A percentile compares a stretch with the other conserved stretches of the same genome.
Conservation (phyloP, 2,888 invertebrate genomes). For the Dorcus parallelipipedus region DNA sequence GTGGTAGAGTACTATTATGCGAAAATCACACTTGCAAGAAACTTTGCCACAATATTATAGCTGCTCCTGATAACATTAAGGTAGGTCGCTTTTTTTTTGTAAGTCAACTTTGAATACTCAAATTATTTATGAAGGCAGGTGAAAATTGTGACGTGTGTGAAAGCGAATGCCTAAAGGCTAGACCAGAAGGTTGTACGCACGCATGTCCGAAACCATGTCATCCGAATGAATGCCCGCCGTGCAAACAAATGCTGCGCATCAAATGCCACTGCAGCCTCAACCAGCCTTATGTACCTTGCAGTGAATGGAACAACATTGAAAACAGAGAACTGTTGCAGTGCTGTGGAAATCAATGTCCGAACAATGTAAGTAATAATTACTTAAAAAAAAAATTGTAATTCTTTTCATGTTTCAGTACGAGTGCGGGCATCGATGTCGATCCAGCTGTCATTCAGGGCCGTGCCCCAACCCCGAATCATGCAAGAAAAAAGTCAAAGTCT, state of each 20-base stretch:
- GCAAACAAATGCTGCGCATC: slow-evolving; percentile 64
- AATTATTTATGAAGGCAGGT: slow-evolving; percentile 40
- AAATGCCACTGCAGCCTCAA: slow-evolving; percentile 82
- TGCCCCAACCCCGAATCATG: slow-evolving; percentile 69
- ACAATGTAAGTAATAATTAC: slow-evolving; percentile 51
- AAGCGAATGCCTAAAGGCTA: slow-evolving; percentile 58
- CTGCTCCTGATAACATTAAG: slow-evolving; percentile 40
- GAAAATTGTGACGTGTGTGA: slow-evolving; percentile 58
- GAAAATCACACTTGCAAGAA: slow-evolving; percentile 73
- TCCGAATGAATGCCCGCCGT: slow-evolving; percentile 71
- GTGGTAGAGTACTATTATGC: slow-evolving; percentile 70
- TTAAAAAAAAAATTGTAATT: slow-evolving; percentile 8
- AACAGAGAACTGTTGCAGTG: slow-evolving; percentile 45
- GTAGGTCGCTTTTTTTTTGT: slow-evolving; percentile 22
- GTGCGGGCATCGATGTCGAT: slow-evolving; percentile 81
- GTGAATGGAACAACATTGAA: slow-evolving; percentile 58
- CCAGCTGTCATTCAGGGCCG: slow-evolving; percentile 68
- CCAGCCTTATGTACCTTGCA: slow-evolving; percentile 72
- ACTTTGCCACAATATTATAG: slow-evolving; percentile 67
- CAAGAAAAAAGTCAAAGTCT: slow-evolving; percentile 73
- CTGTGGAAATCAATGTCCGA: slow-evolving; percentile 85
- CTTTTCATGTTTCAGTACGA: slow-evolving; percentile 55
- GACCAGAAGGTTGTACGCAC: slow-evolving; percentile 74
- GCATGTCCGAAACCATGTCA: slow-evolving; percentile 70
- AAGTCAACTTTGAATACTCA: not conserved